Evolutionary conservation across 2,113 vertebrate species (phyloP).

Genomic region (Tetrax tetrax): DNA sequence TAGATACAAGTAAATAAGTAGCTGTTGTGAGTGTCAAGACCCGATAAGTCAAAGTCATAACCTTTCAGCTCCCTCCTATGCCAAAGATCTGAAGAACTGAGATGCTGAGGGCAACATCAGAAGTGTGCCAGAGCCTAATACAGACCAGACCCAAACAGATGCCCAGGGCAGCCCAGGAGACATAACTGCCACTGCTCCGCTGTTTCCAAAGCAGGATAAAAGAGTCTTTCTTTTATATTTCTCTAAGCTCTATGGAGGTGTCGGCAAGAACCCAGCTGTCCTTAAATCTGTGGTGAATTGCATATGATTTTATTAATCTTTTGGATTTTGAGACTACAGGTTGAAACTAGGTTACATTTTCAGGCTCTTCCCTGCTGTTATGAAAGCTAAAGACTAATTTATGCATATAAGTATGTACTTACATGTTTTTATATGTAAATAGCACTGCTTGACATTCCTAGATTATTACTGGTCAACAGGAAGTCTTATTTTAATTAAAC

Average conservation of each 20-base stretch:
- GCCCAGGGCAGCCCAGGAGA: neutral
- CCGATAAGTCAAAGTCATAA: neutral
- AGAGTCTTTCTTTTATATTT: neutral
- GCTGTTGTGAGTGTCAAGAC: neutral
- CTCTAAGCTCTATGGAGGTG: neutral
- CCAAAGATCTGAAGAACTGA: neutral
- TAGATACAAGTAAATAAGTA: neutral
- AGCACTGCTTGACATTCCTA: neutral
- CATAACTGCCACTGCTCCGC: fast-evolving
- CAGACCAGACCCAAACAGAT: neutral
- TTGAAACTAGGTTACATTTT: neutral
- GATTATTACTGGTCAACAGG: neutral
- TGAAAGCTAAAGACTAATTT: neutral
- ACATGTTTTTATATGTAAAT: neutral
- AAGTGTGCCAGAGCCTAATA: neutral
- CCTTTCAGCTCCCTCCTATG: neutral
- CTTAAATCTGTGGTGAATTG: neutral
- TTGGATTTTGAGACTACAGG: neutral
- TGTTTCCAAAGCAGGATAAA: fast-evolving
- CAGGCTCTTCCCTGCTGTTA: neutral
- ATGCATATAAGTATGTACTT: no score
- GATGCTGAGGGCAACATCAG: neutral
- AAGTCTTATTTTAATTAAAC: neutral
- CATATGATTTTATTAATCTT: neutral
- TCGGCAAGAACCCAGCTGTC: neutral